phyloP scores from a whole-genome alignment of 2,888 invertebrate genomes.

The Loripinus fragilis region DNA sequence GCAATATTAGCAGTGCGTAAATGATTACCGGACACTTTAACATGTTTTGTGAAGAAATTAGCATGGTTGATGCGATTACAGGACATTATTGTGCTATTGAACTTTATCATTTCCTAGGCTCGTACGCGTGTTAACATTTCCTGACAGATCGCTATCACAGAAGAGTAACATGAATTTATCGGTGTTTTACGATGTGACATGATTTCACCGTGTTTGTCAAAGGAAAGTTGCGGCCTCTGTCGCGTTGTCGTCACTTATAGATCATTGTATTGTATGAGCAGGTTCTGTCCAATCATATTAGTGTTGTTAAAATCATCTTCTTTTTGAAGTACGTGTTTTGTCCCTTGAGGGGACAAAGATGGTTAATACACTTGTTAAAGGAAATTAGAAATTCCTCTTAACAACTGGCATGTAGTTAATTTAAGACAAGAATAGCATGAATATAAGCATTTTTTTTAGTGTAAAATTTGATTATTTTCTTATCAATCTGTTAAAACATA shows the following conservation, averaged over 20 bases:
- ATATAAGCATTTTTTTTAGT: too few species aligned
- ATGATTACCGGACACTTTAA: conserved; percentile 12
- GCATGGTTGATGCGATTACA: conserved; percentile 13
- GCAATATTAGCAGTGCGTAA: conserved; percentile 3
- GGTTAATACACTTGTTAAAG: background rate
- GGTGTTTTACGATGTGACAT: conserved; percentile 52
- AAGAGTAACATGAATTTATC: conserved; percentile 31
- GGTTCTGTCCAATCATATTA: background rate
- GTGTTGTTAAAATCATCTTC: background rate
- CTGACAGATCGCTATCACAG: conserved; percentile 5
- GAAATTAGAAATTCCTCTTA: background rate
- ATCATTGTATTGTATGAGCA: background rate
- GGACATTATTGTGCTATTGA: conserved; percentile 16
- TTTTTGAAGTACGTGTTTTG: background rate
- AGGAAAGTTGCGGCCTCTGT: background rate
- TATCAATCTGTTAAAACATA: too few species aligned
- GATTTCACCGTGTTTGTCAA: background rate
- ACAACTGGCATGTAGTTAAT: background rate
- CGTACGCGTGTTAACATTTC: conserved; percentile 13
- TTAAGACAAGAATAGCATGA: too few species aligned
- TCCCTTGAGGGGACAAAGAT: background rate
- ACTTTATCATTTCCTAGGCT: background rate
- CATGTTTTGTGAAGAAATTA: conserved; percentile 21
- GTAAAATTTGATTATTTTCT: too few species aligned
- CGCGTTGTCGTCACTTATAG: background rate